Conservation (phyloP, 2,797 vertebrate species). For the Lepidocolaptes lacrymiger region DNA sequence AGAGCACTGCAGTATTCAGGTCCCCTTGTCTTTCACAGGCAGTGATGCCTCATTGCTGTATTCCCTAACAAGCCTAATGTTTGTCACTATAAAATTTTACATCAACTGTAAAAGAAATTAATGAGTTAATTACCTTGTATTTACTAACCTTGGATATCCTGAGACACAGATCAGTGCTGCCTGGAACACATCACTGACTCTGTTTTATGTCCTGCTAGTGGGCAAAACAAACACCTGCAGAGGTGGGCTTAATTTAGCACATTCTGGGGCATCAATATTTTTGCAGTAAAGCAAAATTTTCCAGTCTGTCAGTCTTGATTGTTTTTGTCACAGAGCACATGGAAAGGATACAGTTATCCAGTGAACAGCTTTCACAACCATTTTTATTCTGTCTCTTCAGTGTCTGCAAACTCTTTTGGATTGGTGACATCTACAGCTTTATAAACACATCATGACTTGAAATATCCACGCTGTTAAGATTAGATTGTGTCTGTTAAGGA, state of each 20-base stretch:
- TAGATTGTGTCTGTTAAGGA: neutral
- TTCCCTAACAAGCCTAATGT: neutral
- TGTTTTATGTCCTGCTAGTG: neutral
- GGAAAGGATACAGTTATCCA: neutral
- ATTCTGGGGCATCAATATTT: neutral
- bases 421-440: neutral
- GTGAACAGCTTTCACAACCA: neutral
- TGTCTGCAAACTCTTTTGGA: neutral
- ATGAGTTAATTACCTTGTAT: neutral
- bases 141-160: neutral
- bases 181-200: neutral
- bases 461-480: neutral
- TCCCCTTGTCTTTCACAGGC: neutral
- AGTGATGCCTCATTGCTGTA: neutral
- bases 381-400: neutral
- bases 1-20: neutral
- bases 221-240: neutral
- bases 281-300: conserved; percentile 11
- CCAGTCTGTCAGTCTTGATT: neutral
- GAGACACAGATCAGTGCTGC: neutral
- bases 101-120: neutral
- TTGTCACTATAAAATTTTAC: neutral
- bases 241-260: neutral
- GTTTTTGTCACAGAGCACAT: neutral
- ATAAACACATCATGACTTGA: neutral